Percentiles rank a stretch among this genome's conserved stretches.
Evolutionary conservation across 1,140 invertebrate genomes (phyloP).

Genomic region (Maniola jurtina): DNA sequence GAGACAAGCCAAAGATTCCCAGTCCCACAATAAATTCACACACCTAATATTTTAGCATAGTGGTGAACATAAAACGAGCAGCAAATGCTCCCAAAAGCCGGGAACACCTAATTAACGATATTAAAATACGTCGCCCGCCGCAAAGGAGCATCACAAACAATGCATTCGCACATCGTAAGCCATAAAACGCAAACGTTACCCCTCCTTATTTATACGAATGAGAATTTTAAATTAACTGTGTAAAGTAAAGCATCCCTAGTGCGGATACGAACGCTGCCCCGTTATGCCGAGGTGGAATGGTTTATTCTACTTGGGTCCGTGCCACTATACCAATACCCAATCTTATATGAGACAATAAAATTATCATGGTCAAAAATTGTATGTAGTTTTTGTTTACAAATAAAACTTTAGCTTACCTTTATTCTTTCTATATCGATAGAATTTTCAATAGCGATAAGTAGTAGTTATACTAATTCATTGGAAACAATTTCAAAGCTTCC

Average conservation of each 20-base stretch:
- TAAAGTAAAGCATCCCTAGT: constrained; percentile 66
- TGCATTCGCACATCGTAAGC: constrained; percentile 72
- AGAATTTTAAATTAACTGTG: constrained; percentile 77
- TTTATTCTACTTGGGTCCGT: constrained; percentile 44
- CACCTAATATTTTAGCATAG: constrained; percentile 25
- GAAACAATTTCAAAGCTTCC: too few relatives aligned
- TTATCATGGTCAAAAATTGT: too few relatives aligned
- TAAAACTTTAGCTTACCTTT: too few relatives aligned
- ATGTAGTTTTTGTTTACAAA: too few relatives aligned
- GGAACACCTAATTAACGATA: constrained; percentile 76
- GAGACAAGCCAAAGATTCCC: neutral
- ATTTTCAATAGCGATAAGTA: too few relatives aligned
- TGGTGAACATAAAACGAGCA: constrained; percentile 38
- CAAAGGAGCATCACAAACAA: constrained; percentile 64
- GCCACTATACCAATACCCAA: neutral
- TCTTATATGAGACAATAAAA: neutral
- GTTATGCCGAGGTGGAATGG: constrained; percentile 31
- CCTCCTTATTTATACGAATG: constrained; percentile 75
- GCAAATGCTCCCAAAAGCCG: constrained; percentile 45
- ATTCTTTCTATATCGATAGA: too few relatives aligned
- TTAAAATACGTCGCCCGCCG: constrained; percentile 70
- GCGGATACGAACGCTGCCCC: constrained; percentile 40
- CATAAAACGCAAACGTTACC: constrained; percentile 75
- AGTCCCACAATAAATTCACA: constrained; percentile 21
- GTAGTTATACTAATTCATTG: too few relatives aligned